A percentile compares a stretch with the other conserved stretches of the same genome.
phyloP scores from a whole-genome alignment of 1,140 invertebrate species.

The Hesperophylax magnus region DNA sequence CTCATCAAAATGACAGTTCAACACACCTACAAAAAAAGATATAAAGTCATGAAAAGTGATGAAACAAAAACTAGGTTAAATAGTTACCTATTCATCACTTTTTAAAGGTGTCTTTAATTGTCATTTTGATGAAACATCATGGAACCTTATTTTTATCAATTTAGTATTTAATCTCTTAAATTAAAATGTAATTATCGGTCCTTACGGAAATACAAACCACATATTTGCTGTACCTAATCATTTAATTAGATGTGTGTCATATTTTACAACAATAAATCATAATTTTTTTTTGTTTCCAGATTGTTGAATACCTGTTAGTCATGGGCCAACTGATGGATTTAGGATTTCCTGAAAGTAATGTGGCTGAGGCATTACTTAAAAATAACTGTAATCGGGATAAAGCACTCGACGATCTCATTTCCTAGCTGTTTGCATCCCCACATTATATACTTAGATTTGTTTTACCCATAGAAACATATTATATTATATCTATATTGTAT shows the following conservation, averaged over 20 bases:
- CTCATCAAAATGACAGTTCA: no score
- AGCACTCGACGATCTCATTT: conserved; percentile 86
- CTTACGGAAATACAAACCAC: no score
- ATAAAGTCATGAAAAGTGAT: no score
- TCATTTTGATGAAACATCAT: no score
- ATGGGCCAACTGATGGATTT: conserved; percentile 83
- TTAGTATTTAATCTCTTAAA: no score
- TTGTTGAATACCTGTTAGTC: conserved; percentile 78
- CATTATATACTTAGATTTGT: conserved; percentile 9
- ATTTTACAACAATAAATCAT: not conserved
- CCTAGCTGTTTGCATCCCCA: conserved; percentile 67
- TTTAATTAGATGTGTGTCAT: not conserved
- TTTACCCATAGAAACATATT: conserved; percentile 17
- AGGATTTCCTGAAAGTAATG: conserved; percentile 84
- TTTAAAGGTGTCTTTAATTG: no score
- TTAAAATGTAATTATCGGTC: no score
- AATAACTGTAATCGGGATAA: conserved; percentile 88
- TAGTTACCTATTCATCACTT: no score
- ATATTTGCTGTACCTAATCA: not conserved
- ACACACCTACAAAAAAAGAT: no score
- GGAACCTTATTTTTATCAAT: no score
- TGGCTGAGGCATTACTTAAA: conserved; percentile 81
- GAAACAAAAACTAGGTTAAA: no score
- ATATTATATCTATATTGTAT: conserved; percentile 1
- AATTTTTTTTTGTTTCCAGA: conserved; percentile 69